These are phyloP conservation scores for Scaptodrosophila latifasciaeformis DNA, from an alignment of 2,888 invertebrate species.

Conservation along the genomic window DNA sequence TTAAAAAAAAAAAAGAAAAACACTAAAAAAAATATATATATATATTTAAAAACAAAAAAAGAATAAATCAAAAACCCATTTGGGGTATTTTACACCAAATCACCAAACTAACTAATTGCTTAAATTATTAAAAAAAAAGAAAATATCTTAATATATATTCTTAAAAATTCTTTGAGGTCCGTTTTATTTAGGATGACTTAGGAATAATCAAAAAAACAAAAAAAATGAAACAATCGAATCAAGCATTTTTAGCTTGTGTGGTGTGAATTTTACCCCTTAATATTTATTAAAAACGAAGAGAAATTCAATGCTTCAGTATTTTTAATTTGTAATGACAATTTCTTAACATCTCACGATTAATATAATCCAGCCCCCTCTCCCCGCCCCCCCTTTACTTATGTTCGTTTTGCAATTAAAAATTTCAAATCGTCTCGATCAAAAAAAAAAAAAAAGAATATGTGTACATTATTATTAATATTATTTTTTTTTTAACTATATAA, in stretches of 20 bases:
- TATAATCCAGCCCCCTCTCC: too few relatives aligned
- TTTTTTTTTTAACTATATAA: constrained; percentile 26
- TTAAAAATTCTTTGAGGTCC: too few relatives aligned
- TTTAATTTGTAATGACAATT: constrained; percentile 60
- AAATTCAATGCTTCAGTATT: constrained; percentile 67
- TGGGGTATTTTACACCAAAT: too few relatives aligned
- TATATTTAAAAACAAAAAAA: constrained; percentile 14
- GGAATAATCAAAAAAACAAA: neutral
- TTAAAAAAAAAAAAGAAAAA: constrained; percentile 37
- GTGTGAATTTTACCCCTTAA: too few relatives aligned
- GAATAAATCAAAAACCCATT: constrained; percentile 6
- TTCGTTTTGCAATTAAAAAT: constrained; percentile 23
- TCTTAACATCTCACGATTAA: constrained; percentile 25
- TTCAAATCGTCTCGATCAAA: constrained; percentile 5
- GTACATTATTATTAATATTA: constrained; percentile 13
- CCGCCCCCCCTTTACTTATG: too few relatives aligned
- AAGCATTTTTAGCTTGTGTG: too few relatives aligned
- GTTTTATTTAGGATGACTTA: too few relatives aligned
- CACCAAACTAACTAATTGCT: too few relatives aligned
- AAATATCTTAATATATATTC: too few relatives aligned
- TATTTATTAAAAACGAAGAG: constrained; percentile 57
- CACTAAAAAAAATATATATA: constrained; percentile 23
- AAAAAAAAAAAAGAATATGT: neutral
- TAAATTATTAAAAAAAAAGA: too few relatives aligned
- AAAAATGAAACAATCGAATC: too few relatives aligned